These are phyloP conservation scores for Drosophila sp. DNA, from an alignment of 1,140 invertebrate species.

Conservation along the genomic window DNA sequence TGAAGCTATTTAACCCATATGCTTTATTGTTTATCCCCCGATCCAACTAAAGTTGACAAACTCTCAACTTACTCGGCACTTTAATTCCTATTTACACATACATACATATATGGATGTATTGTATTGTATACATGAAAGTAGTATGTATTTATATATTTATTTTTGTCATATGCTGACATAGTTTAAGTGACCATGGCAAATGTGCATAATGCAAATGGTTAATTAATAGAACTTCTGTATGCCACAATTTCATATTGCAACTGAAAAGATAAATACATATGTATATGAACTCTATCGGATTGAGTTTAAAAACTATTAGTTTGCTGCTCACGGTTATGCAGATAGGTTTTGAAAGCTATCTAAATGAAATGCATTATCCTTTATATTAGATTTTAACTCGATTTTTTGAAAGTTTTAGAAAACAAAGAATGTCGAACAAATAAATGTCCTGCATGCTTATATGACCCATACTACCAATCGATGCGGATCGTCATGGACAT, in stretches of 20 bases:
- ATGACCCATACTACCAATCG: too few species aligned
- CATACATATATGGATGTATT: background rate
- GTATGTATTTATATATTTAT: constrained; percentile 26
- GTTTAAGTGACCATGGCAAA: constrained; percentile 65
- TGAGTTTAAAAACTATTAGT: too few species aligned
- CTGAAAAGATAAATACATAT: too few species aligned
- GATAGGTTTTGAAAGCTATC: too few species aligned
- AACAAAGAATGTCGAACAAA: too few species aligned
- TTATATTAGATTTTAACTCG: too few species aligned
- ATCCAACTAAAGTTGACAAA: constrained; percentile 66
- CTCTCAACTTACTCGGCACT: constrained; percentile 32
- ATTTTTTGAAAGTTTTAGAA: too few species aligned
- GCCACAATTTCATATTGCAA: constrained; percentile 19
- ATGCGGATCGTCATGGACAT: too few species aligned
- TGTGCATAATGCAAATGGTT: constrained; percentile 65
- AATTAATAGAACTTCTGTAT: constrained; percentile 68
- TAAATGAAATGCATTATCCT: too few species aligned
- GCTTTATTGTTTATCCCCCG: constrained; percentile 1
- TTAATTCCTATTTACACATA: constrained; percentile 3
- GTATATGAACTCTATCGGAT: too few species aligned
- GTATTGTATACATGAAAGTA: background rate
- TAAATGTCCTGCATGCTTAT: too few species aligned
- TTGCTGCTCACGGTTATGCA: too few species aligned
- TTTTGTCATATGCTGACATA: constrained; percentile 59
- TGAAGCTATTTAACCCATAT: constrained; percentile 1